These are phyloP conservation scores for Pogonomyrmex californicus DNA, from an alignment of 1,140 invertebrate genomes.

Conservation along the genomic window DNA sequence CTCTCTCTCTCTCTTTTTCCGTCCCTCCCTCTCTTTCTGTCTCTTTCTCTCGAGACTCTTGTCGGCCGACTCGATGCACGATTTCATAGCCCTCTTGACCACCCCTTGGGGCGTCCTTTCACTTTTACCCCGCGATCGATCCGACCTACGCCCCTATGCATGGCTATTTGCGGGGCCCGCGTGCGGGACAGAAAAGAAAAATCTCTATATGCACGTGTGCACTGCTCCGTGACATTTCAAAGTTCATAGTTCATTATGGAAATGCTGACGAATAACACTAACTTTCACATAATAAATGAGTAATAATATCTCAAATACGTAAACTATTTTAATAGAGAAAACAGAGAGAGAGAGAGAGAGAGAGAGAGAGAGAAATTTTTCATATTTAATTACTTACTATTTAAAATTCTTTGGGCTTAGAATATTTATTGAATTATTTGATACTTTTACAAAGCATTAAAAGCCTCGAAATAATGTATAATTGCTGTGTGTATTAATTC, in stretches of 20 bases:
- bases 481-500: background rate
- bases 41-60: background rate
- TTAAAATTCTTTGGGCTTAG: background rate
- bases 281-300: conserved; percentile 42
- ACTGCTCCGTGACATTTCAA: conserved; percentile 67
- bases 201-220: conserved; percentile 57
- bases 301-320: background rate
- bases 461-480: background rate
- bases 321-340: background rate
- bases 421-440: background rate
- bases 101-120: conserved; percentile 66
- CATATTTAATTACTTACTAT: background rate
- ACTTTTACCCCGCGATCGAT: conserved; percentile 74
- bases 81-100: conserved; percentile 60
- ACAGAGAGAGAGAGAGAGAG: background rate
- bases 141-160: conserved; percentile 68
- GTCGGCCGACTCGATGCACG: conserved; percentile 44
- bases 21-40: background rate
- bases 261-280: background rate
- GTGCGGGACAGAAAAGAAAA: conserved; percentile 55
- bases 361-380: background rate
- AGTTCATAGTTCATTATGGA: conserved; percentile 66
- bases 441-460: background rate
- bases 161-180: conserved; percentile 63
- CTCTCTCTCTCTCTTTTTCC: background rate